Base-by-base conservation (phyloP, 2,797 vertebrate species). In the Tolypeutes matacus region DNA sequence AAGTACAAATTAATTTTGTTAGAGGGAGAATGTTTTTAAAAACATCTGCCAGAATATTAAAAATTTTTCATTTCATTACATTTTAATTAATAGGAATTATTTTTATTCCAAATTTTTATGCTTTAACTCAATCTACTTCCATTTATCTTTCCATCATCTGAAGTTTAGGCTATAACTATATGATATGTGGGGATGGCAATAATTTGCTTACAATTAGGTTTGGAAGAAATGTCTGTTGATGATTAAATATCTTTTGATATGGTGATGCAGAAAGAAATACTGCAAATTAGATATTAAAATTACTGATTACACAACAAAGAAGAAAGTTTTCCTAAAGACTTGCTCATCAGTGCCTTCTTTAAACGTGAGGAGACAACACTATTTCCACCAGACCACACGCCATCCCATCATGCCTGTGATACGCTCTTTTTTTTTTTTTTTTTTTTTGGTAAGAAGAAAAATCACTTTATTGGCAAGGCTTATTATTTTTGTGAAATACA, bases 21-120 rank as follows among this genome's bases (percentile, higher is more conserved):
- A 34, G 23, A 36, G n/a, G 10, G 23, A 85, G 62, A 92, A 53
- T 89, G 75, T 67, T 86, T 89, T 73, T 34, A 94, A 94, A 95
- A 49, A 86, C 29, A 80, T 53, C 70, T 73, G 42, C 21, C 75
- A 13, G 62, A 89, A 73, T 62, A 90, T 51, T 20, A 58, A 84
- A 95, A 80, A 73, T 89, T 92, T 39, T 84, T 89, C 31, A 49
- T 67, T 72, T 34, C 72, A 31, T 93, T 92, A 49, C 12, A n/a
- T 95, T 97, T 93, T 56, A 89, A 73, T 77, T 94, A 67, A 21
- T 73, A 92, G 13, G 1, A 64, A 49, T 95, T 85, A 60, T 67
- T 82, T 94, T 84, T 77, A 94, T 84, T 76, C 7, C 56, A 34
- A 36, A 14, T 78, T 90, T 67, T 49, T 34, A 13, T 36, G 72